Evolutionary conservation across 2,888 invertebrate genomes (phyloP).

Genomic region (Zhuqinia jingwanae): DNA sequence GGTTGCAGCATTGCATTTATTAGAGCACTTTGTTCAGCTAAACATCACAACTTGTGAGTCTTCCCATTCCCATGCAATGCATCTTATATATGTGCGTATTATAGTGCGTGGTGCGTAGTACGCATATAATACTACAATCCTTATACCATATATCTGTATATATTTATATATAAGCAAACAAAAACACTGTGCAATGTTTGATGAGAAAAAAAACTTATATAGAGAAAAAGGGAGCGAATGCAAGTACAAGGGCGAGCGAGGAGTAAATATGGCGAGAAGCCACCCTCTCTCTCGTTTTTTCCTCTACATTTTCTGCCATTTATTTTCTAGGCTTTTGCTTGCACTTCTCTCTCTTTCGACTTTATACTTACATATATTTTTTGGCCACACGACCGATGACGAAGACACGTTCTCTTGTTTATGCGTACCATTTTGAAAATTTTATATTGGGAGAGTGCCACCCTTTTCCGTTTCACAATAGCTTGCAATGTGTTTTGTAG

Average conservation of each 20-base stretch:
- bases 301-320: conserved; percentile 61
- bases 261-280: conserved; percentile 56
- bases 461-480: conserved; percentile 21
- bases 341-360: conserved; percentile 36
- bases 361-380: neutral
- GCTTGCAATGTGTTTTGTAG: conserved; percentile 20
- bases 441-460: conserved; percentile 14
- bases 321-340: conserved; percentile 64
- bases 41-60: conserved; percentile 28
- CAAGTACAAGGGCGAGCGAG: conserved; percentile 47
- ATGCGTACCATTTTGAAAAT: neutral
- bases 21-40: neutral
- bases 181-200: conserved; percentile 37
- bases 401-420: conserved; percentile 9
- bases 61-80: conserved; percentile 28
- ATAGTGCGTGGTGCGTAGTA: conserved; percentile 12
- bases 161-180: neutral
- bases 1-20: conserved; percentile 41
- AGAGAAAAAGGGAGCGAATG: too few relatives aligned
- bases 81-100: conserved; percentile 22
- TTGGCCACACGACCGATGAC: conserved; percentile 15
- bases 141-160: neutral
- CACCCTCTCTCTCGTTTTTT: conserved; percentile 53
- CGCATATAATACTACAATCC: too few relatives aligned
- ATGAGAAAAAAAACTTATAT: too few relatives aligned